phyloP scores from a whole-genome alignment of 2,113 vertebrate species.

The Sander vitreus region DNA sequence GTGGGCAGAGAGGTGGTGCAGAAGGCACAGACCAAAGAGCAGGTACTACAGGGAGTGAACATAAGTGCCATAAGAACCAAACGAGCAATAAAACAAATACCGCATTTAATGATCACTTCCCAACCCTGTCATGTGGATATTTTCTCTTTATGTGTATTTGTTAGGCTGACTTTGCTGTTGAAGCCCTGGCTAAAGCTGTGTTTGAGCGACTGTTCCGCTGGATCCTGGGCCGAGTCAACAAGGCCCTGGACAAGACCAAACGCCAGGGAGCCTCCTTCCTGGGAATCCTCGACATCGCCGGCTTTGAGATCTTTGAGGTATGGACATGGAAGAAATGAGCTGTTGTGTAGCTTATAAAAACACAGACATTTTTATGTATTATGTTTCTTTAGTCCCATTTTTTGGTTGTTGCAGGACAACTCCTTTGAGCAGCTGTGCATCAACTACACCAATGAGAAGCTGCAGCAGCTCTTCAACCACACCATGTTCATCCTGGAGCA shows the following conservation, averaged over 20 bases:
- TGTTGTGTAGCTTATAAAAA: neutral
- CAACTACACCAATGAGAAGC: constrained; percentile 98
- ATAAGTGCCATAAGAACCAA: neutral
- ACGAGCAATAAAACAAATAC: neutral
- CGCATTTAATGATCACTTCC: neutral
- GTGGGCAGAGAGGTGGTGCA: constrained; percentile 96
- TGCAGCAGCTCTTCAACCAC: constrained; percentile 99
- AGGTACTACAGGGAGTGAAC: constrained; percentile 81
- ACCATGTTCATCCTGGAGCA: constrained; percentile 99
- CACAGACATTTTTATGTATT: neutral
- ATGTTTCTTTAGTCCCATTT: neutral
- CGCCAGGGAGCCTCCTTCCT: constrained; percentile 95
- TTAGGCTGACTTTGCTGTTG: constrained; percentile 94
- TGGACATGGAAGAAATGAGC: neutral
- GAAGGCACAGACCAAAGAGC: constrained; percentile 98
- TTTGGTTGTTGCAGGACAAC: constrained; percentile 87
- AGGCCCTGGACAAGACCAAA: constrained; percentile 95
- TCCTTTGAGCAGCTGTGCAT: constrained; percentile 98
- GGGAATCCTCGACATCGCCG: constrained; percentile 98
- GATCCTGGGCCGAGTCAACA: constrained; percentile 93
- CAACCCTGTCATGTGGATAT: neutral
- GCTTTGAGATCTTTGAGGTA: constrained; percentile 98
- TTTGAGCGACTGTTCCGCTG: constrained; percentile 96
- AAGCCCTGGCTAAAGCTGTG: constrained; percentile 95
- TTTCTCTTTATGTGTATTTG: neutral